These are phyloP conservation scores for Ceratina japonica DNA, from an alignment of 1,140 invertebrate genomes.

Conservation along the genomic window DNA sequence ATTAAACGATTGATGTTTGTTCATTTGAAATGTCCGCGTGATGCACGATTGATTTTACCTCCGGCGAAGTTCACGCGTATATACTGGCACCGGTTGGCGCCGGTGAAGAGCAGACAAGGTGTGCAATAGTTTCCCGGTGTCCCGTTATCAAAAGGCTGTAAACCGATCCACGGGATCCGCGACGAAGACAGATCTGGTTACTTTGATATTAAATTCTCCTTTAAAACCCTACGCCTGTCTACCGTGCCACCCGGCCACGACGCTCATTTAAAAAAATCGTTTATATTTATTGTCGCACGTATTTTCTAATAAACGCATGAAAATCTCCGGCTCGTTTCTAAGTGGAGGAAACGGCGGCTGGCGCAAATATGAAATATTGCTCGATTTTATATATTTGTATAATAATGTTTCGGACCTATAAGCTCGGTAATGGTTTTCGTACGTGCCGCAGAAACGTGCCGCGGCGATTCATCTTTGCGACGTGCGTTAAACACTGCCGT, in stretches of 20 bases:
- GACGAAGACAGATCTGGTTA: constrained; percentile 68
- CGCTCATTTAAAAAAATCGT: constrained; percentile 15
- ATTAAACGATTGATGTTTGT: not conserved
- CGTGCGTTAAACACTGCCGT: constrained; percentile 71
- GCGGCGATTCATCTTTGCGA: constrained; percentile 53
- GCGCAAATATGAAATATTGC: too few species aligned
- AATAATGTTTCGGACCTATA: too few species aligned
- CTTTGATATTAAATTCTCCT: constrained; percentile 72
- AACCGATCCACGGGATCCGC: constrained; percentile 63
- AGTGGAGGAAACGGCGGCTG: too few species aligned
- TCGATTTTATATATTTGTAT: too few species aligned
- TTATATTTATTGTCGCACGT: not conserved
- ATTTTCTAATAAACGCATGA: too few species aligned
- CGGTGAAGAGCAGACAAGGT: constrained; percentile 36
- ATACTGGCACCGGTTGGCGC: constrained; percentile 8
- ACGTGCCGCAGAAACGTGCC: constrained; percentile 59
- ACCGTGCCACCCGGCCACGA: constrained; percentile 16
- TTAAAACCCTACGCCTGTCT: constrained; percentile 60
- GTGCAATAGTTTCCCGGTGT: constrained; percentile 68
- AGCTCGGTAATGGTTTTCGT: constrained; percentile 54
- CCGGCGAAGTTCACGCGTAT: constrained; percentile 9
- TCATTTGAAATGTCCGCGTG: constrained; percentile 3
- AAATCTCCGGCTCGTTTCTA: too few species aligned
- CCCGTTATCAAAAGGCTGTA: constrained; percentile 70
- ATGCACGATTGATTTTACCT: constrained; percentile 37